Percentiles rank a stretch among this genome's conserved stretches.
Conservation (phyloP, 2,113 vertebrate genomes). For the Sapayoa aenigma region DNA sequence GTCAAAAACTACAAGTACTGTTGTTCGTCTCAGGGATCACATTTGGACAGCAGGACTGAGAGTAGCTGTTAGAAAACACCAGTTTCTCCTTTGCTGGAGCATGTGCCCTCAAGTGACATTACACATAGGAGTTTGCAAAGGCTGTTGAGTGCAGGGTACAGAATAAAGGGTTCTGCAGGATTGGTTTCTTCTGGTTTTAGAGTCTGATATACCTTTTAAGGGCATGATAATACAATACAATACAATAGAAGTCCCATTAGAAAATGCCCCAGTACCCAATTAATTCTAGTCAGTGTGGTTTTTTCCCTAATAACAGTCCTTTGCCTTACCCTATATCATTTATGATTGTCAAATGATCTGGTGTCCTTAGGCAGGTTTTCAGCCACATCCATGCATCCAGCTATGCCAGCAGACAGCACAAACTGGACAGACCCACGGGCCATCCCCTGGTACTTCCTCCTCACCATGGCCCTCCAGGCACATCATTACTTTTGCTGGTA, state of each 20-base stretch:
- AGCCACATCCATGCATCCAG: rapidly evolving
- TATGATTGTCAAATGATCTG: not conserved
- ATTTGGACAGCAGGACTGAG: not conserved
- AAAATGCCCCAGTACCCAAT: not conserved
- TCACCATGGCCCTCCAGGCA: rapidly evolving
- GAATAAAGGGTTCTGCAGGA: not conserved
- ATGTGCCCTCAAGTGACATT: not conserved
- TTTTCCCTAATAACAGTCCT: not conserved
- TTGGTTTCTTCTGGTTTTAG: not conserved
- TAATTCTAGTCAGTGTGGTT: not conserved
- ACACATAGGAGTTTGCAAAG: not conserved
- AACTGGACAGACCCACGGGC: rapidly evolving
- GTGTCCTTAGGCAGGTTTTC: not conserved
- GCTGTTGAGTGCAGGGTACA: not conserved
- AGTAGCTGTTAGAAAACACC: not conserved
- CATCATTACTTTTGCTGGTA: not conserved
- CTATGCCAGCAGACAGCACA: rapidly evolving
- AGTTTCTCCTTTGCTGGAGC: not conserved
- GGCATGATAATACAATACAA: not conserved
- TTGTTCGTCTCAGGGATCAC: not conserved
- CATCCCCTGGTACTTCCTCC: rapidly evolving
- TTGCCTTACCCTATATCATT: not conserved
- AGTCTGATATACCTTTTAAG: not conserved
- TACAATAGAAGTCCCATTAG: not conserved
- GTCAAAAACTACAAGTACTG: not conserved